Base-by-base conservation (phyloP, 2,113 vertebrate genomes). In the Scartelaos histophorus region DNA sequence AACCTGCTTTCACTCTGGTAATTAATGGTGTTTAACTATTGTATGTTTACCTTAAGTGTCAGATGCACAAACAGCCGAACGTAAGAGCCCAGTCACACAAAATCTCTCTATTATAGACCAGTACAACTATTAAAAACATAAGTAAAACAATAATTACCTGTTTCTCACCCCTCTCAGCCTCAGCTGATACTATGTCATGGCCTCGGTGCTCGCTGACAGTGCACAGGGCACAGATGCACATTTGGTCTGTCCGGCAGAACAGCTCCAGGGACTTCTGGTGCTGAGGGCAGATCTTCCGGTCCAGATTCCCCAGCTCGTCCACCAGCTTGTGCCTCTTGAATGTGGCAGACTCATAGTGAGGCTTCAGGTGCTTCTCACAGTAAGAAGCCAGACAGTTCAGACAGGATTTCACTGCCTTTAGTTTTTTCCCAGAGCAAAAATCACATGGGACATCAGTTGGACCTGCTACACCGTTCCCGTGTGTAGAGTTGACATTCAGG, bases 341-440 rank as follows among this genome's bases (percentile, higher is more conserved):
- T 0, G 93, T 94, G 83, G 93, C 87, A 0, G 92, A 94, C 66
- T 95, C 94, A 0, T 91, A 93, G 79, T 95, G 95, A 0, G 93
- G 95, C 75, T 85, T 92, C 85, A 96, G 86, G 68, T 96, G 95
- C 46, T 94, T 93, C 75, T 93, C 92, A 67, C 95, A 96, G 85
- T 96, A 89, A 13, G 94, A 94, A 0, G 81, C 93, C 21, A 95
- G 80, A 53, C 95, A 96, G 67, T 79, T 85, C 25, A 94, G 90
- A 82, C 94, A 96, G 9, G 94, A 94, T 82, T 94, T 94, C 43
- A 64, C 61, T 5, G 61, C 61, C 61, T 64, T 64, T 64, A 64
- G 61, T 43, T 64, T 64, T 19, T 64, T 69, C 11, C 89, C 93
- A 0, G 90, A 82, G 86, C 95, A 96, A 86, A 91, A 94, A 74